Conservation (phyloP, 2,888 invertebrate genomes). For the Rhorus exstirpatorius region DNA sequence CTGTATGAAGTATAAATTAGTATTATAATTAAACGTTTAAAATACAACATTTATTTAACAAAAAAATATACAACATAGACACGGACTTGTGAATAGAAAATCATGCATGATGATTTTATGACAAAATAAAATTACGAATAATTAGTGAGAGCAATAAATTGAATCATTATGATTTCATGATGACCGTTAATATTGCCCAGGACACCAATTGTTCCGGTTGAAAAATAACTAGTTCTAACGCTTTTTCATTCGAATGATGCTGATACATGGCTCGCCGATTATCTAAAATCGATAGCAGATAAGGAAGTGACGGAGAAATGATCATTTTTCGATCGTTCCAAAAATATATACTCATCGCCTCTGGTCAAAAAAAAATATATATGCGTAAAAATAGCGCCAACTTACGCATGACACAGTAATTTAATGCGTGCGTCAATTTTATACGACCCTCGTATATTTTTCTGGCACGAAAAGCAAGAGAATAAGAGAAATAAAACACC, state of each 20-base stretch:
- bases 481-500: neutral
- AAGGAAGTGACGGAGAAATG: slow-evolving; percentile 1
- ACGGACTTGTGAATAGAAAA: too few relatives aligned
- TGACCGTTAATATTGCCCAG: too few relatives aligned
- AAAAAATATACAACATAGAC: too few relatives aligned
- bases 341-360: neutral
- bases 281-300: neutral
- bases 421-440: neutral
- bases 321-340: neutral
- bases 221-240: too few relatives aligned
- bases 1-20: neutral
- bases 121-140: too few relatives aligned
- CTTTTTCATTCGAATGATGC: too few relatives aligned
- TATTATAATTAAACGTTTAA: neutral
- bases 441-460: neutral
- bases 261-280: too few relatives aligned
- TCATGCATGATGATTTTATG: too few relatives aligned
- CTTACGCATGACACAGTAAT: neutral
- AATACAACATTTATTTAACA: too few relatives aligned
- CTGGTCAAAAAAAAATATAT: neutral
- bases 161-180: too few relatives aligned
- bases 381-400: neutral
- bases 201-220: too few relatives aligned
- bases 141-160: too few relatives aligned
- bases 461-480: neutral